A percentile compares a stretch with the other conserved stretches of the same genome.
Conservation (phyloP, 1,140 invertebrate genomes). For the Micrasema longulum region DNA sequence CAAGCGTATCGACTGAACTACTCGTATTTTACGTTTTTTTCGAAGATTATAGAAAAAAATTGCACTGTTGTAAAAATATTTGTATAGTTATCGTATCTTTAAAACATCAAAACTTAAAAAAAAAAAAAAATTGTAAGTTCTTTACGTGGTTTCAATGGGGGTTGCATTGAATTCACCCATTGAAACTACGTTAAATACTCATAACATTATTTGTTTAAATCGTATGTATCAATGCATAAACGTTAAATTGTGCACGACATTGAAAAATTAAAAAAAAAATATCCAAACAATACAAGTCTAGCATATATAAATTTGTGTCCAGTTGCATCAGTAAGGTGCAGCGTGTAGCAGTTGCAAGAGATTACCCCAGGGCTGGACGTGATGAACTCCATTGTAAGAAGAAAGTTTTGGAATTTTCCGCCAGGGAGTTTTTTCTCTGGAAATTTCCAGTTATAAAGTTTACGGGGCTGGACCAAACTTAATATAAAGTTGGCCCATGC, state of each 20-base stretch:
- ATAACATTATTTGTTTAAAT: background rate
- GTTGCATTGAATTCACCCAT: too few species aligned
- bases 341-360: background rate
- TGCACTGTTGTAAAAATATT: too few species aligned
- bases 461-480: conserved; percentile 48
- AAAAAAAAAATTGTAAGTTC: too few species aligned
- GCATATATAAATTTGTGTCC: background rate
- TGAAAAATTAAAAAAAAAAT: background rate
- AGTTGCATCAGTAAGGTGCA: background rate
- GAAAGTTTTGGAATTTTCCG: conserved; percentile 49
- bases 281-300: background rate
- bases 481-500: conserved; percentile 51
- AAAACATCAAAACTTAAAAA: too few species aligned
- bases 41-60: too few species aligned
- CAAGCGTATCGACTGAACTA: too few species aligned
- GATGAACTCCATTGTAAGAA: conserved; percentile 43
- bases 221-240: background rate
- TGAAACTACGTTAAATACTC: background rate
- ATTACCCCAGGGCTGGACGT: conserved; percentile 12
- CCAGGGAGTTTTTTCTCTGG: conserved; percentile 43
- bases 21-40: too few species aligned
- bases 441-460: conserved; percentile 53
- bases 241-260: too few species aligned
- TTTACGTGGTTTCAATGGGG: too few species aligned
- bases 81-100: too few species aligned